A percentile compares a stretch with the other conserved stretches of the same genome.
Conservation (phyloP, 35 echinoderm and acorn worm species). For the Heliocidaris tuberculata region DNA sequence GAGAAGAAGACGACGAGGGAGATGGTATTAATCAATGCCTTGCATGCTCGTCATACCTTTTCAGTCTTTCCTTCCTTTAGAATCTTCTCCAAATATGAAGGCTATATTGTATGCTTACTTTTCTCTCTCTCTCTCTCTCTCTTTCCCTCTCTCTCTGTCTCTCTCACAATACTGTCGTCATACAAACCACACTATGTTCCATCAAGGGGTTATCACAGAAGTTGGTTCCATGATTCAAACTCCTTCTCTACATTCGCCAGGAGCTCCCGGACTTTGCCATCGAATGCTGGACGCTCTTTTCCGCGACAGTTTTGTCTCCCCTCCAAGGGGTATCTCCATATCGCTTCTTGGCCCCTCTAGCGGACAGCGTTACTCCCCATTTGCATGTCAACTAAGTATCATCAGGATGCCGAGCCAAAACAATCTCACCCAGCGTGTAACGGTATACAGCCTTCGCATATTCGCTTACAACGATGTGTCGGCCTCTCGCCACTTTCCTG, state of each 20-base stretch:
- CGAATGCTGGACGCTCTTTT: background rate
- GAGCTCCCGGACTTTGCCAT: background rate
- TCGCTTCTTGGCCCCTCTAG: background rate
- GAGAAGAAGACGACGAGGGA: no score
- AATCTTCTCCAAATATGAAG: no score
- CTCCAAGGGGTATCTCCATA: background rate
- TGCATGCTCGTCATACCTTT: no score
- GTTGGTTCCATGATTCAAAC: no score
- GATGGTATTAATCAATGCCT: no score
- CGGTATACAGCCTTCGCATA: background rate
- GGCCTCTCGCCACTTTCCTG: constrained; percentile 26
- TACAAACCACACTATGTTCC: no score
- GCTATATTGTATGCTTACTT: no score
- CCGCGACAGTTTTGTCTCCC: background rate
- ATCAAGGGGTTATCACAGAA: no score
- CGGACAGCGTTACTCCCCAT: constrained; percentile 29
- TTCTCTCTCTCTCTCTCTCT: no score
- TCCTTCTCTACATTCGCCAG: background rate
- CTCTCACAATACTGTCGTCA: no score
- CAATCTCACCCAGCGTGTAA: constrained; percentile 27
- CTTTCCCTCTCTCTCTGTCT: no score
- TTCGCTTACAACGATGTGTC: background rate
- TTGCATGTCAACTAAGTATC: constrained; percentile 48
- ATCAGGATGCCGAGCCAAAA: background rate
- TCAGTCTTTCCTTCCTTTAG: no score